A percentile compares a stretch with the other conserved stretches of the same genome.
Evolutionary conservation across 2,888 invertebrate species (phyloP).

Genomic region (Agrochola litura): DNA sequence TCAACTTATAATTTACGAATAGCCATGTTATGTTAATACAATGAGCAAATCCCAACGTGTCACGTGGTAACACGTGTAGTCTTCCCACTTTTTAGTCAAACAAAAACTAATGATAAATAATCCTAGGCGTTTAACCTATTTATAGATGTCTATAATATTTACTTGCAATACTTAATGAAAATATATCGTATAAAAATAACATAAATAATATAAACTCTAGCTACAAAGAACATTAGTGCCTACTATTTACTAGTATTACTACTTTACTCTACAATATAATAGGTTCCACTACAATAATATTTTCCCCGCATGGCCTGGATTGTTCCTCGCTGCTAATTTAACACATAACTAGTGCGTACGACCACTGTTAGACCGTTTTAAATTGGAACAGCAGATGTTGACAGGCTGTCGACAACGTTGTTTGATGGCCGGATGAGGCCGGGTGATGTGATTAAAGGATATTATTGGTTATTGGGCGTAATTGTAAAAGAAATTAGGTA

Average conservation of each 20-base stretch:
- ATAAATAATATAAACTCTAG: not conserved
- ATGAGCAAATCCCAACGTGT: not conserved
- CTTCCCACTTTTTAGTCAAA: not conserved
- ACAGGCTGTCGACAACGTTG: conserved; percentile 80
- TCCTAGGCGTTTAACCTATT: not conserved
- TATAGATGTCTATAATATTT: not conserved
- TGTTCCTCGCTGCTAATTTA: conserved; percentile 59
- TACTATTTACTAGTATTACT: conserved; percentile 23
- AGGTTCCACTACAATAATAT: conserved; percentile 42
- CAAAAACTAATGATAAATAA: not conserved
- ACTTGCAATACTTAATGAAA: not conserved
- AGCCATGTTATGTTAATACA: not conserved
- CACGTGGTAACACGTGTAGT: not conserved
- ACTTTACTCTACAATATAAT: conserved; percentile 26
- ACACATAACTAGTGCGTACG: conserved; percentile 65
- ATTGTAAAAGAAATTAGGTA: conserved; percentile 45
- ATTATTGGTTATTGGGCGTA: conserved; percentile 77
- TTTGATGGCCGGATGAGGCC: conserved; percentile 85
- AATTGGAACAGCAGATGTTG: conserved; percentile 88
- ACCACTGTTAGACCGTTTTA: conserved; percentile 78
- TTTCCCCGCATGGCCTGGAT: conserved; percentile 52
- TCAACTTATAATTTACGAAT: not conserved
- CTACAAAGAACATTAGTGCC: not conserved
- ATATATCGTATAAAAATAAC: not conserved
- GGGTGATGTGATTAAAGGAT: conserved; percentile 80